phyloP scores from a whole-genome alignment of 2,113 vertebrate genomes.

The Malurus melanocephalus region DNA sequence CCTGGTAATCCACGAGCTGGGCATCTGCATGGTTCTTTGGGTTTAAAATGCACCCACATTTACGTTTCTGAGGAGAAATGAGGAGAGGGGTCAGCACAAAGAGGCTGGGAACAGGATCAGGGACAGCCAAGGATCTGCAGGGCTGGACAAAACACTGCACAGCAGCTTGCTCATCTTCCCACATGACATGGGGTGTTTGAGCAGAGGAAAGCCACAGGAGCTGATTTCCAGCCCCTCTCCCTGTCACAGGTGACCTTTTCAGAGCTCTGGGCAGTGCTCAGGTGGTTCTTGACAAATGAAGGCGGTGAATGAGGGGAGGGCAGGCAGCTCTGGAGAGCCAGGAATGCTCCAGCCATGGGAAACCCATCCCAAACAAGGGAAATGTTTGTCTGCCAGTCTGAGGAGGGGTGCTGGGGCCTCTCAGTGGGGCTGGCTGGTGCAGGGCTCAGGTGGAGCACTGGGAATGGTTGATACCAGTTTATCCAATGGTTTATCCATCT shows the following conservation, averaged over 20 bases:
- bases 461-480: not conserved
- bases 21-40: fast-evolving
- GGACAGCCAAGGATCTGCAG: not conserved
- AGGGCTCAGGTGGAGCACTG: not conserved
- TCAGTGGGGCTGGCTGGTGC: not conserved
- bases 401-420: not conserved
- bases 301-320: not conserved
- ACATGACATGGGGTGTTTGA: not conserved
- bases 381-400: not conserved
- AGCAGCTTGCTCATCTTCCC: not conserved
- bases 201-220: not conserved
- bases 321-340: not conserved
- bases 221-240: not conserved
- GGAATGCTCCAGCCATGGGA: not conserved
- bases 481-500: not conserved
- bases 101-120: not conserved
- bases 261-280: not conserved
- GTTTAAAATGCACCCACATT: not conserved
- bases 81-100: not conserved
- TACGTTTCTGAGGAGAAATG: not conserved
- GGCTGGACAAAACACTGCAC: too few species aligned
- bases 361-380: not conserved
- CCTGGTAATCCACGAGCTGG: not conserved
- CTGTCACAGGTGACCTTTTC: conserved; percentile 37
- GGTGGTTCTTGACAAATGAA: conserved; percentile 9